A percentile compares a stretch with the other conserved stretches of the same genome.
These are phyloP conservation scores for Heliconius eleuchia DNA, from an alignment of 1,140 invertebrate species.

Conservation along the genomic window DNA sequence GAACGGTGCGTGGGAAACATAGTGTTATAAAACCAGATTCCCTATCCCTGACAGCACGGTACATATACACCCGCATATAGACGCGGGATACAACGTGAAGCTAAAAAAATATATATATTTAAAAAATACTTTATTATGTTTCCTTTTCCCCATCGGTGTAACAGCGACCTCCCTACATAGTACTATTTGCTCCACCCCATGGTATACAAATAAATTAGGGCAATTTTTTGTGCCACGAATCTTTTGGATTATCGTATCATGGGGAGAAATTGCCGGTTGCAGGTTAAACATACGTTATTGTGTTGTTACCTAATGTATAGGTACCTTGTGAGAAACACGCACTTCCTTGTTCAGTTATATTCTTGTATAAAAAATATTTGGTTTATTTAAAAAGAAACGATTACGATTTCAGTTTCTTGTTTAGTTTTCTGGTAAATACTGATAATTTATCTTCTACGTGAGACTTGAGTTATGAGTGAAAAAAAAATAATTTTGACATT, in stretches of 20 bases:
- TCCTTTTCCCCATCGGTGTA: background rate
- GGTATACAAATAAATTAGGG: constrained; percentile 9
- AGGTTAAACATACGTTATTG: background rate
- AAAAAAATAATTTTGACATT: too few species aligned
- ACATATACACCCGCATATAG: too few species aligned
- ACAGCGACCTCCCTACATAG: background rate
- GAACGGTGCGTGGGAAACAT: too few species aligned
- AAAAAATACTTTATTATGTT: background rate
- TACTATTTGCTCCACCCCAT: background rate
- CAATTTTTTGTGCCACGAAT: constrained; percentile 2
- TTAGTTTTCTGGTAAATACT: too few species aligned
- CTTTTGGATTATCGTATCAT: constrained; percentile 6
- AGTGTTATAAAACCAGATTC: too few species aligned
- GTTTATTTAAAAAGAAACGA: too few species aligned
- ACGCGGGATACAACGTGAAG: too few species aligned
- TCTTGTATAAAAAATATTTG: background rate
- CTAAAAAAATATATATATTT: too few species aligned
- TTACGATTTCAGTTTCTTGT: too few species aligned
- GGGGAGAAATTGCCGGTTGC: background rate
- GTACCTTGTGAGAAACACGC: background rate
- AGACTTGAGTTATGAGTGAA: too few species aligned
- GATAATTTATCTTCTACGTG: too few species aligned
- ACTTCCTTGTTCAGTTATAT: background rate
- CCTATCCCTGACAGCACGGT: too few species aligned
- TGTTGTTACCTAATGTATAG: background rate